These are phyloP conservation scores for Nyctalus aviator DNA, from an alignment of 2,797 vertebrate species.

Conservation along the genomic window DNA sequence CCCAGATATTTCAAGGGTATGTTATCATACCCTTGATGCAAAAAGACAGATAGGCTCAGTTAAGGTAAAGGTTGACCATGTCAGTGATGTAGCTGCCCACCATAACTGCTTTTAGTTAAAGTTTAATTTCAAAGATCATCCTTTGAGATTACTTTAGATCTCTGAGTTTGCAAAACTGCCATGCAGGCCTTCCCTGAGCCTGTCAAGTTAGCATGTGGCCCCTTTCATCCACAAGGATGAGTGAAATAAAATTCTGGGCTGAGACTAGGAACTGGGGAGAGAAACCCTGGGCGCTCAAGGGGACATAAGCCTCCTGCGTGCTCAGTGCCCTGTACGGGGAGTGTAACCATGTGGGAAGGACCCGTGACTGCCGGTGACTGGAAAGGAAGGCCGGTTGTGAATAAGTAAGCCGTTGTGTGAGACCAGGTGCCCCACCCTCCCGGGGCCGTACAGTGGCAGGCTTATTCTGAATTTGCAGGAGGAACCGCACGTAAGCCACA, in stretches of 20 bases:
- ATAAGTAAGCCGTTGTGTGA: slow-evolving; percentile 15
- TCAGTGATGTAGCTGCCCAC: too few relatives aligned
- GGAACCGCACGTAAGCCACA: neutral
- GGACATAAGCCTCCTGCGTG: neutral
- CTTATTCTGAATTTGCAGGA: neutral
- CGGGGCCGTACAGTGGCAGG: neutral
- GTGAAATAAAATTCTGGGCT: neutral
- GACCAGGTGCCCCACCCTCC: neutral
- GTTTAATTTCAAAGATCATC: too few relatives aligned
- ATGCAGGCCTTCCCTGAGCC: too few relatives aligned
- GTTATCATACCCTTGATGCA: too few relatives aligned
- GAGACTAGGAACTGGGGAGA: neutral
- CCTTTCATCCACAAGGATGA: too few relatives aligned
- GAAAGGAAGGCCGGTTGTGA: neutral
- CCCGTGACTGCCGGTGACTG: neutral
- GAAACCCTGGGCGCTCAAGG: neutral
- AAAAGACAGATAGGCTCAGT: too few relatives aligned
- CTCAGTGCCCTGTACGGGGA: neutral
- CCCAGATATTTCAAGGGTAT: too few relatives aligned
- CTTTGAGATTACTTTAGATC: too few relatives aligned
- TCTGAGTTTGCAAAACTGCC: too few relatives aligned
- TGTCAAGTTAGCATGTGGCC: too few relatives aligned
- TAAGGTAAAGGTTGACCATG: too few relatives aligned
- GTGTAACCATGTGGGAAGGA: neutral
- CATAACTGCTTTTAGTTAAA: too few relatives aligned